phyloP scores from a whole-genome alignment of 2,797 vertebrate species.

The Poliocrania exsul region DNA sequence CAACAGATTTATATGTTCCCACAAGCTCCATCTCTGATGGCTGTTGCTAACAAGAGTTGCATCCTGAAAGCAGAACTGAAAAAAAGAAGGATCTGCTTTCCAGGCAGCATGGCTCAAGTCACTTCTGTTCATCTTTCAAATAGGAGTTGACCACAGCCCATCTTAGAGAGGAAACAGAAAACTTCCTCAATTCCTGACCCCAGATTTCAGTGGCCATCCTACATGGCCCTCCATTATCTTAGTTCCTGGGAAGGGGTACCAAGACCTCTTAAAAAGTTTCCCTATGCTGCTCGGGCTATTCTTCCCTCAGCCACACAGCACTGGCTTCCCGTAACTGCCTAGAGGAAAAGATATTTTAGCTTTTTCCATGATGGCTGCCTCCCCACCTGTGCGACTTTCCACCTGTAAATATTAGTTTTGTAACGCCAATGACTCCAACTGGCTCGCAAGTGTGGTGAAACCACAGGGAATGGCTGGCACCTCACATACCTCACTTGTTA shows the following conservation, averaged over 20 bases:
- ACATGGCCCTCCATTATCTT: background rate
- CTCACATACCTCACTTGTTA: rapidly evolving
- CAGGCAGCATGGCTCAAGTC: background rate
- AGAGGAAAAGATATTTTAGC: background rate
- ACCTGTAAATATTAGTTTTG: constrained; percentile 36
- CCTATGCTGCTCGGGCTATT: background rate
- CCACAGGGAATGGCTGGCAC: background rate
- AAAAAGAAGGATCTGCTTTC: background rate
- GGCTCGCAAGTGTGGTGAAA: background rate
- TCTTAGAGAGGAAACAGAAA: background rate
- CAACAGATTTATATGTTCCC: background rate
- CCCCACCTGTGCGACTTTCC: background rate
- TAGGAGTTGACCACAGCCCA: background rate
- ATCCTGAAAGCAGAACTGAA: background rate
- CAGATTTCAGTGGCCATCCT: background rate
- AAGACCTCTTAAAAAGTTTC: background rate
- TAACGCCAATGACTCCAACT: background rate
- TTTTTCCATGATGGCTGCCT: background rate
- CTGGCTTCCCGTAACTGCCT: background rate
- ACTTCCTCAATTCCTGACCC: background rate
- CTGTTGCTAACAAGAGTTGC: background rate
- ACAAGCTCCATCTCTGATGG: background rate
- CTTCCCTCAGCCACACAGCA: background rate
- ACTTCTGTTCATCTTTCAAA: background rate
- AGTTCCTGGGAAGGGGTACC: background rate